Evolutionary conservation across 2,113 vertebrate genomes (phyloP).

Genomic region (Equus quagga): DNA sequence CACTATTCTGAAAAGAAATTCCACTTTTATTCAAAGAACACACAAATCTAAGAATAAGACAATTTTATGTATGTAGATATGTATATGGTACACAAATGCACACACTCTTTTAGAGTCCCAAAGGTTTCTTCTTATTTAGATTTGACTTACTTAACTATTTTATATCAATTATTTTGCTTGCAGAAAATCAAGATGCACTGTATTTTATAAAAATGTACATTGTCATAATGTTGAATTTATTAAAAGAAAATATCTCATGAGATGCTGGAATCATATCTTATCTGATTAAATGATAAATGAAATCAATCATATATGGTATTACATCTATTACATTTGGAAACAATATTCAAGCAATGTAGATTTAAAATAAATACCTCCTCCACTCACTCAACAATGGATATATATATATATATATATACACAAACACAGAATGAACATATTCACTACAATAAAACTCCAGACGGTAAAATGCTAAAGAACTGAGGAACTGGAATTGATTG

Average conservation of each 20-base stretch:
- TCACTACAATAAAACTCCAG: not conserved
- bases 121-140: not conserved
- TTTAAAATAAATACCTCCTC: conserved; percentile 43
- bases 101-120: not conserved
- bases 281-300: conserved; percentile 17
- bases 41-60: not conserved
- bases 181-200: conserved; percentile 25
- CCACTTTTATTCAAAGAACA: not conserved
- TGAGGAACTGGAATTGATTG: not conserved
- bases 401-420: not conserved
- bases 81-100: not conserved
- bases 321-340: conserved; percentile 28
- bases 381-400: not conserved
- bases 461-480: not conserved
- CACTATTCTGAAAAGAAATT: not conserved
- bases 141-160: not conserved
- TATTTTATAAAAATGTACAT: not conserved
- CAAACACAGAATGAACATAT: not conserved
- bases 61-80: not conserved
- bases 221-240: not conserved
- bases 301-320: not conserved
- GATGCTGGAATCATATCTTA: not conserved
- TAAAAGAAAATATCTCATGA: conserved; percentile 1
- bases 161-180: not conserved
- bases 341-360: not conserved